phyloP scores from a whole-genome alignment of 2,797 vertebrate genomes.

The Fringilla coelebs region DNA sequence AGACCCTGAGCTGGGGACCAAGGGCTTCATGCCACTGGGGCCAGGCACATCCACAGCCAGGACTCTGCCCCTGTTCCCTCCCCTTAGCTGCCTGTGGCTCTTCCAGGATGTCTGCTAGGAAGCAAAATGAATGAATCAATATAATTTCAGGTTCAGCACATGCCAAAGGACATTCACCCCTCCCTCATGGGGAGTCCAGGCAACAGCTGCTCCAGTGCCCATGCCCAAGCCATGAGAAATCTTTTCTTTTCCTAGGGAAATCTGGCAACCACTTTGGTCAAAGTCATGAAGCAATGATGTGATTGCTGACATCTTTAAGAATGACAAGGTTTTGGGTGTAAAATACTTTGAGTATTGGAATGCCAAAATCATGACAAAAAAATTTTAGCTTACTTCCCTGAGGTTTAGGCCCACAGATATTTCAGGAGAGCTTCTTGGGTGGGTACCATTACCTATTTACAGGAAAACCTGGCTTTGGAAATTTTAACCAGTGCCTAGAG shows the following conservation, averaged over 20 bases:
- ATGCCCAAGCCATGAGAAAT: neutral
- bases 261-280: neutral
- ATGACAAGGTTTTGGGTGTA: neutral
- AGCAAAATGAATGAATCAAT: neutral
- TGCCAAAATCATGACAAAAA: neutral
- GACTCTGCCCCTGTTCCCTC: neutral
- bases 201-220: neutral
- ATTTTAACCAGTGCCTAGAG: neutral
- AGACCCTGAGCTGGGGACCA: neutral
- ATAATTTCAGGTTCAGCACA: neutral
- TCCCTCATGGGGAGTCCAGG: neutral
- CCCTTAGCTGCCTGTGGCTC: neutral
- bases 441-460: neutral
- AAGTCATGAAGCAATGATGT: neutral
- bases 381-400: neutral
- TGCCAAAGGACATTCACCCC: neutral
- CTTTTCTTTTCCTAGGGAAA: neutral
- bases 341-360: neutral
- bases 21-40: neutral
- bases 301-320: neutral
- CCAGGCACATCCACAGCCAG: fast-evolving
- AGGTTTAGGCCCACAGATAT: neutral
- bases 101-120: neutral
- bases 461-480: neutral
- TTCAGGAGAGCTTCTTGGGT: neutral